Base-by-base conservation (phyloP, 1,140 invertebrate genomes). In the Hestina assimilis region DNA sequence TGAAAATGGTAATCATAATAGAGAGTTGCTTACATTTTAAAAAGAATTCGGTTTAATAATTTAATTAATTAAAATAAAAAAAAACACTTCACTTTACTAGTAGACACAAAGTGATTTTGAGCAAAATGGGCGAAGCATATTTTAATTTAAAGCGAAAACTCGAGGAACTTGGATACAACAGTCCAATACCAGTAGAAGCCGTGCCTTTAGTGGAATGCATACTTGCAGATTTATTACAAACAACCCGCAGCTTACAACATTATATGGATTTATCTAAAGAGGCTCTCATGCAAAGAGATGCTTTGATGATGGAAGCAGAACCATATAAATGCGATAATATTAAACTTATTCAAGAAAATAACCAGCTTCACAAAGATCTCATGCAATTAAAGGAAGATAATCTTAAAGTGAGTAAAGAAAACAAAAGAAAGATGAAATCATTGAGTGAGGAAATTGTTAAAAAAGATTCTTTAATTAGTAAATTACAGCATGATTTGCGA, bases 191-290 rank as follows among this genome's bases (percentile, higher is more conserved):
- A 1, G 71, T 93, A 14, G 95, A 96, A 64, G 92, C 92, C 59
- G 79, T 95, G 20, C 92, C 93, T 33, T 83, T 96, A 50, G 92
- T 95, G 58, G 93, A 95, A 87, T 92, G 91, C 76, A 79, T 96
- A 54, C 77, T 95, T 52, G 91, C 91, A 46, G 95, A 96, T 87
- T 89, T 96, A 42, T 83, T 95, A 47, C 92, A 94, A 75, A 95
- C 95, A 12, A 96, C 94, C 19, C 92, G 93, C 46, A 95, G 92
- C 74, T 84, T 96, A 20, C 92, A 94, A 69, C 92, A 95, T 84
- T 94, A 94, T 67, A 96, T 95, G 89, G 91, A 92, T 40, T 77
- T 93, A 38, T 92, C 92, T 4, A 91, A 93, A 79, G 89, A 93
- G 66, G 91, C 91, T 48, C 77, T 90, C 43, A 70, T 92, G 88